Evolutionary conservation across 2,797 vertebrate genomes (phyloP).

Genomic region (Myotis planiceps): DNA sequence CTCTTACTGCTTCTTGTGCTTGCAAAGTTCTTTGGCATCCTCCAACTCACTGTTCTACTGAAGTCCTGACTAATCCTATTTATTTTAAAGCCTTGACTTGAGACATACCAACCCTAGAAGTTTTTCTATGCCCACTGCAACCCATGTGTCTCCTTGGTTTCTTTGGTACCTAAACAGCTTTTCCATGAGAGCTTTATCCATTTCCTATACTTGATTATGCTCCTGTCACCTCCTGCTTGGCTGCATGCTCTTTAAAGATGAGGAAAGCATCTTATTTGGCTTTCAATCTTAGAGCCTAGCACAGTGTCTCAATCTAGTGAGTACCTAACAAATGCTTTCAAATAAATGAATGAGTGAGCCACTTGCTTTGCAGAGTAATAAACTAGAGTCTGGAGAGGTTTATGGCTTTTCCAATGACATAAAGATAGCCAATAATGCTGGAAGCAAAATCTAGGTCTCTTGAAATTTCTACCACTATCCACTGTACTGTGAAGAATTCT

Average conservation of each 20-base stretch:
- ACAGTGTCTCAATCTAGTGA: neutral
- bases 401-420: neutral
- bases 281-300: neutral
- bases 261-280: neutral
- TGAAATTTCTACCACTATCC: neutral
- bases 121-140: neutral
- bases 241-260: neutral
- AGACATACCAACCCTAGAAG: neutral
- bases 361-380: neutral
- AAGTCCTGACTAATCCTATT: neutral
- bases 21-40: neutral
- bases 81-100: neutral
- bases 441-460: neutral
- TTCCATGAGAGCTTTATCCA: neutral
- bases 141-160: neutral
- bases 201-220: neutral
- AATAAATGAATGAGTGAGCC: conserved; percentile 9
- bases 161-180: neutral
- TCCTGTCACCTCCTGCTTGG: neutral
- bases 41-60: neutral
- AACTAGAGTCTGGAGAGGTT: neutral
- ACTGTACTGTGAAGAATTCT: neutral
- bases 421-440: neutral
- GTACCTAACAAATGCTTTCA: neutral
- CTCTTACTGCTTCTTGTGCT: neutral